A percentile compares a stretch with the other conserved stretches of the same genome.
These are phyloP conservation scores for Exephanes ischioxanthus DNA, from an alignment of 2,888 invertebrate species.

Conservation along the genomic window DNA sequence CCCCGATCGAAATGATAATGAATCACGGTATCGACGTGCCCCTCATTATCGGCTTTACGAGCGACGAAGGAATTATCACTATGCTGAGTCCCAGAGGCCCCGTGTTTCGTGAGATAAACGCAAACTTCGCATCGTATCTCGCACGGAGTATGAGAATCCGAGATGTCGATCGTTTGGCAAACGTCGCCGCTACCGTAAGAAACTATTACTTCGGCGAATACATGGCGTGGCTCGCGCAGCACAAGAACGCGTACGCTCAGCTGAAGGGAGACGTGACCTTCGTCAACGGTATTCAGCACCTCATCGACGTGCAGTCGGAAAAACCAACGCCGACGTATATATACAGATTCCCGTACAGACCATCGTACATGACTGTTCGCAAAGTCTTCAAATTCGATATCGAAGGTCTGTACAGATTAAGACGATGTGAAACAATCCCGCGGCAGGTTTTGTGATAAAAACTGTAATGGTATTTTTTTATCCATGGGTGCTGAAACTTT, in stretches of 20 bases:
- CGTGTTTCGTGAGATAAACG: slow-evolving; percentile 61
- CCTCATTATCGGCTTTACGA: slow-evolving; percentile 85
- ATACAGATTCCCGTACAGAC: slow-evolving; percentile 86
- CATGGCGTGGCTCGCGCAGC: slow-evolving; percentile 74
- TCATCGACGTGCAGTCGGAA: slow-evolving; percentile 83
- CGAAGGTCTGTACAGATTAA: slow-evolving; percentile 29
- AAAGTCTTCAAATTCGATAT: slow-evolving; percentile 28
- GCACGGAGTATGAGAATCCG: slow-evolving; percentile 81
- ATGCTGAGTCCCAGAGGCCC: slow-evolving; percentile 21
- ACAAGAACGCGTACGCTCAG: slow-evolving; percentile 85
- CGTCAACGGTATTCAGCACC: slow-evolving; percentile 84
- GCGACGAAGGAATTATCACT: slow-evolving; percentile 85
- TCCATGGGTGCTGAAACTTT: too few relatives aligned
- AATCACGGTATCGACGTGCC: slow-evolving; percentile 85
- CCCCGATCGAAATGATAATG: slow-evolving; percentile 75
- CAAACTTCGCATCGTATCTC: slow-evolving; percentile 82
- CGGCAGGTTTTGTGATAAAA: too few relatives aligned
- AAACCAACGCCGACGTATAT: slow-evolving; percentile 86
- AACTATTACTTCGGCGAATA: slow-evolving; percentile 86
- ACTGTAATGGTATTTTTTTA: too few relatives aligned
- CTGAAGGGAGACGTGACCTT: slow-evolving; percentile 86
- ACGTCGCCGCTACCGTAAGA: slow-evolving; percentile 80
- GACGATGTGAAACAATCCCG: too few relatives aligned
- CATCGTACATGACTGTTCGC: slow-evolving; percentile 48
- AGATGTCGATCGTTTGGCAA: slow-evolving; percentile 72